Evolutionary conservation across 53 echinoderm and acorn worm species (phyloP).

Genomic region (Holothuria scabra): DNA sequence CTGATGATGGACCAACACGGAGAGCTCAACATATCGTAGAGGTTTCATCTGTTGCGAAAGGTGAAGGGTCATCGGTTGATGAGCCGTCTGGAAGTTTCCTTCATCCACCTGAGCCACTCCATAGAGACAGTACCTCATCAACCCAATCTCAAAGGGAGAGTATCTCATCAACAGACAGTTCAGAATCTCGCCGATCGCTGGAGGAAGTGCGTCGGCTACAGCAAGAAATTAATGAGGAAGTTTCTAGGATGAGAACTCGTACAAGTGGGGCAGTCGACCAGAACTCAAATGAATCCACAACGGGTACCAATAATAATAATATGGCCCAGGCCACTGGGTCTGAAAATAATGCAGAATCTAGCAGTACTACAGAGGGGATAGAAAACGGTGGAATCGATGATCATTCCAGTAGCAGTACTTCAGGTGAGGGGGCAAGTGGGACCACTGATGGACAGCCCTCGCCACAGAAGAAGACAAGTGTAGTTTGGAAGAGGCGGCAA

Average conservation of each 20-base stretch:
- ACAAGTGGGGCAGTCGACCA: constrained; percentile 8
- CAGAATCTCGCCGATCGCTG: constrained; percentile 16
- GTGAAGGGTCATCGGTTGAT: background rate
- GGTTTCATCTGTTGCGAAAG: background rate
- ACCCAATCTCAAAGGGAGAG: constrained; percentile 15
- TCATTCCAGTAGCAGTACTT: constrained; percentile 33
- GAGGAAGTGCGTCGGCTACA: constrained; percentile 61
- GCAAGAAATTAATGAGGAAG: constrained; percentile 80
- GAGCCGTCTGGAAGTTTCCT: background rate
- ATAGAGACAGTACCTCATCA: constrained; percentile 12
- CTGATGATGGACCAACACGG: background rate
- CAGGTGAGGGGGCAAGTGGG: constrained; percentile 2
- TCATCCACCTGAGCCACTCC: background rate
- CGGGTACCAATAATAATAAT: background rate
- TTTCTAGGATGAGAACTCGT: constrained; percentile 69
- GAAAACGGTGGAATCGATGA: background rate
- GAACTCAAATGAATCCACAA: background rate
- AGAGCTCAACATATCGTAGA: constrained; percentile 28
- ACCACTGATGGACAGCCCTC: background rate
- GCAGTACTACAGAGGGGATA: constrained; percentile 26
- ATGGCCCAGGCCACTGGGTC: background rate
- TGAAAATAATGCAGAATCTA: background rate
- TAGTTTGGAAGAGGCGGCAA: constrained; percentile 69
- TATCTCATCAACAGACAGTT: constrained; percentile 14
- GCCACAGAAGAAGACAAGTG: constrained; percentile 44